A percentile compares a stretch with the other conserved stretches of the same genome.
These are phyloP conservation scores for Typhlichthys eigenmanni DNA, from an alignment of 2,797 vertebrate species.

Conservation along the genomic window DNA sequence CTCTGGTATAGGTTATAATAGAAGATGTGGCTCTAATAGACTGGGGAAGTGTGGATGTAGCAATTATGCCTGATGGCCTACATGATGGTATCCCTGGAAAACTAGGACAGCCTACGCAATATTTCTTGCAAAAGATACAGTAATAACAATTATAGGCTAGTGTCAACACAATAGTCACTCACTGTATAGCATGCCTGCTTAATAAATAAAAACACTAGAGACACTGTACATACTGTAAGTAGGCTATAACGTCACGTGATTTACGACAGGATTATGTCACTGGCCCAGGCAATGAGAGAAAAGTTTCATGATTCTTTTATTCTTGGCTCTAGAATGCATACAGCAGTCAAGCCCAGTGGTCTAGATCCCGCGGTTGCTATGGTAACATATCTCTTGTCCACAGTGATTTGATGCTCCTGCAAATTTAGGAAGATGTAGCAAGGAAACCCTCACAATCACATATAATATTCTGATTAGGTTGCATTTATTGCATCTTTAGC, in stretches of 20 bases:
- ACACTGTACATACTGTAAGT: not conserved
- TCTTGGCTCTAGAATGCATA: conserved; percentile 50
- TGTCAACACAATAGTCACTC: conserved; percentile 24
- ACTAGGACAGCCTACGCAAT: conserved; percentile 61
- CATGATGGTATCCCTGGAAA: conserved; percentile 57
- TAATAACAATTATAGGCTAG: conserved; percentile 29
- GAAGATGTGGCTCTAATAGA: conserved; percentile 35
- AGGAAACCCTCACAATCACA: conserved; percentile 1
- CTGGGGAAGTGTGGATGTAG: conserved; percentile 39
- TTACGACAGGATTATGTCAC: not conserved
- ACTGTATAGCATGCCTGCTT: conserved; percentile 24
- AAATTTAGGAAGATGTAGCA: conserved; percentile 55
- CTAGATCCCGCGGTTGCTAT: conserved; percentile 62
- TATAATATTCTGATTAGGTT: no score
- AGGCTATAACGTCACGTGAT: not conserved
- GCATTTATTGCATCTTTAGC: conserved; percentile 18
- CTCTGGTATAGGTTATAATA: no score
- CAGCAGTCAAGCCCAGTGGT: conserved; percentile 45
- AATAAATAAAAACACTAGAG: conserved; percentile 19
- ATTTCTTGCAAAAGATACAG: conserved; percentile 29
- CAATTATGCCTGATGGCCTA: conserved; percentile 59
- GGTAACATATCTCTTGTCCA: conserved; percentile 58
- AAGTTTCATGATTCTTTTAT: conserved; percentile 42
- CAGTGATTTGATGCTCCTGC: conserved; percentile 55
- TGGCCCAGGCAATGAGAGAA: conserved; percentile 1